These are phyloP conservation scores for Rhyzopertha dominica DNA, from an alignment of 1,140 invertebrate species.

Conservation along the genomic window DNA sequence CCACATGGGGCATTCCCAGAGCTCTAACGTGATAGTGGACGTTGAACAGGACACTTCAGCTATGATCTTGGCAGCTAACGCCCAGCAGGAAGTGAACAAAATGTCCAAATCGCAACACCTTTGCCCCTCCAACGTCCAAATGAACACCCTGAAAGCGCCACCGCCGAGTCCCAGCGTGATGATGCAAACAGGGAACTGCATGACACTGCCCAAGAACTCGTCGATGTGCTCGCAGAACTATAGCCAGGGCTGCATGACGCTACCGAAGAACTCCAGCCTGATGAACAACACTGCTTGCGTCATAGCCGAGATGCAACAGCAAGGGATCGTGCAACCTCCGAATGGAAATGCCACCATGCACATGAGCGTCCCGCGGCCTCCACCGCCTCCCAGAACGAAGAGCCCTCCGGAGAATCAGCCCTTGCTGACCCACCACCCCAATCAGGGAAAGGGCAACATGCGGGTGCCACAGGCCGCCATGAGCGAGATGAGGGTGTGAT, in stretches of 20 bases:
- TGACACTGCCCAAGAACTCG: constrained; percentile 58
- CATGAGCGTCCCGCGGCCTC: constrained; percentile 52
- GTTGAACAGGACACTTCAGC: constrained; percentile 68
- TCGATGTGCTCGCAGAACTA: constrained; percentile 32
- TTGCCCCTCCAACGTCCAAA: constrained; percentile 56
- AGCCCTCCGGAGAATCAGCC: constrained; percentile 56
- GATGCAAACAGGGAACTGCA: constrained; percentile 53
- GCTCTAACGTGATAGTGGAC: constrained; percentile 70
- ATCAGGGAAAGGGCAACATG: constrained; percentile 37
- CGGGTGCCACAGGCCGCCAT: constrained; percentile 70
- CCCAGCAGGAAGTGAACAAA: constrained; percentile 40
- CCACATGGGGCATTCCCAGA: constrained; percentile 62
- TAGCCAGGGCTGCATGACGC: constrained; percentile 53
- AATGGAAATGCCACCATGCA: constrained; percentile 53
- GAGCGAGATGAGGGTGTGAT: constrained; percentile 82
- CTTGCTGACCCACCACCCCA: constrained; percentile 43
- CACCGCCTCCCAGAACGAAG: constrained; percentile 53
- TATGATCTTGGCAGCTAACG: constrained; percentile 58
- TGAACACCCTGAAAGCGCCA: constrained; percentile 53
- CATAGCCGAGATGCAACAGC: constrained; percentile 51
- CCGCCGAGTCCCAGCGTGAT: constrained; percentile 56
- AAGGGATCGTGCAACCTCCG: constrained; percentile 50
- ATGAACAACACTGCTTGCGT: constrained; percentile 52
- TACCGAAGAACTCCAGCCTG: constrained; percentile 54
- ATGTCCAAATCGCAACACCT: constrained; percentile 51